phyloP scores from a whole-genome alignment of 2,797 vertebrate species.

The Phataginus tetradactyla region DNA sequence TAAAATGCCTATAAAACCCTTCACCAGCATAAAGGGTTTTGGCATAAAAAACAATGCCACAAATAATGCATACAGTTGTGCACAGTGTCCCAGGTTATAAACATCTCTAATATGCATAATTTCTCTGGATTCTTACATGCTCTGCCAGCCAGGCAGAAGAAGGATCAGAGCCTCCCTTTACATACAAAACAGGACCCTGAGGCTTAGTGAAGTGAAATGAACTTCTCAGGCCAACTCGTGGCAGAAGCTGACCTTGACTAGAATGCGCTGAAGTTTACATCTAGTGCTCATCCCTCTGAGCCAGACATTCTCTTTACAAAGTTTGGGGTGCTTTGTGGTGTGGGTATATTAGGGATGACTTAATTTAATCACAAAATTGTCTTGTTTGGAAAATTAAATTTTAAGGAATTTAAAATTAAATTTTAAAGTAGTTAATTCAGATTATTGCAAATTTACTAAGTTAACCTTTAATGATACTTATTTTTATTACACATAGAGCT shows the following conservation, averaged over 20 bases:
- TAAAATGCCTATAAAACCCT: background rate
- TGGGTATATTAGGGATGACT: background rate
- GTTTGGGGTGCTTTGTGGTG: background rate
- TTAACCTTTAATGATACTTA: constrained; percentile 61
- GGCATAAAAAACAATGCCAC: constrained; percentile 4
- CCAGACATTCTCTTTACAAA: background rate
- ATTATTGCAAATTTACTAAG: constrained; percentile 44
- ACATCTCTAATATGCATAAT: background rate
- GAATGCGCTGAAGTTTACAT: background rate
- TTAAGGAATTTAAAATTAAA: constrained; percentile 32
- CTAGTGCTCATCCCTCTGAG: background rate
- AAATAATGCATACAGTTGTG: background rate
- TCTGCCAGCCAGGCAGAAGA: background rate
- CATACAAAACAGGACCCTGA: background rate
- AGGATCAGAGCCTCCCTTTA: background rate
- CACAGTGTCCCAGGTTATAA: background rate
- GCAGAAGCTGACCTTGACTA: background rate
- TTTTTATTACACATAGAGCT: constrained; percentile 27
- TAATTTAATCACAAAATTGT: constrained; percentile 21
- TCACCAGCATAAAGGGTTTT: background rate
- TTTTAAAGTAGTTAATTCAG: background rate
- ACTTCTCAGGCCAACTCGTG: background rate
- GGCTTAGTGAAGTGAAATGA: background rate
- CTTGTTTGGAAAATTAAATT: constrained; percentile 6
- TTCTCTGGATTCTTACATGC: background rate